A percentile compares a stretch with the other conserved stretches of the same genome.
These are phyloP conservation scores for Procambarus virginalis DNA, from an alignment of 1,140 invertebrate species.

Conservation along the genomic window DNA sequence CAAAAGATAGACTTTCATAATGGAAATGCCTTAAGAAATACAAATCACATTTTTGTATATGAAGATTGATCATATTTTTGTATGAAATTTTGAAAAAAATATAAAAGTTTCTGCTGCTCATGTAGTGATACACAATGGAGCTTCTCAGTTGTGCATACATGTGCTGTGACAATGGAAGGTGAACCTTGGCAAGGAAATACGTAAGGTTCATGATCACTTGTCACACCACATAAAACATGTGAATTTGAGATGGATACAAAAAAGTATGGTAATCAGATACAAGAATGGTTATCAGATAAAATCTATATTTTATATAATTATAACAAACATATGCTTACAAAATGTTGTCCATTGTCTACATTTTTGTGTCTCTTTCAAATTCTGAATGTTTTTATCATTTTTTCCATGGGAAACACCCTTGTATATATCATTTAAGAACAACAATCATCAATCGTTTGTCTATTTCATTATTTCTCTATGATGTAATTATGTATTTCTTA, in stretches of 20 bases:
- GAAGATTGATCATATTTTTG: slow-evolving; percentile 66
- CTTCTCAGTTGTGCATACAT: slow-evolving; percentile 57
- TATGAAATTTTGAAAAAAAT: slow-evolving; percentile 64
- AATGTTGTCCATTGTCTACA: slow-evolving; percentile 17
- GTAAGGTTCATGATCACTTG: slow-evolving; percentile 9
- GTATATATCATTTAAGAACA: slow-evolving; percentile 68
- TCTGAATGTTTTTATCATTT: slow-evolving; percentile 35
- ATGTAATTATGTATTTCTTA: slow-evolving; percentile 69
- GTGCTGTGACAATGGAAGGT: slow-evolving; percentile 5
- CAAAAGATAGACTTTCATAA: slow-evolving; percentile 68
- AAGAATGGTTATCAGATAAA: slow-evolving; percentile 31
- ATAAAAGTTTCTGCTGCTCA: slow-evolving; percentile 66
- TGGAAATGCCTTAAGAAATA: slow-evolving; percentile 68
- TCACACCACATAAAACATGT: slow-evolving; percentile 19
- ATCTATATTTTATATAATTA: slow-evolving; percentile 59
- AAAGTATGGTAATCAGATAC: slow-evolving; percentile 30
- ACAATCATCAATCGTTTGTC: slow-evolving; percentile 64
- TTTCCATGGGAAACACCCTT: slow-evolving; percentile 65
- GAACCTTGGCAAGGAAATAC: not conserved
- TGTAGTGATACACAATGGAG: slow-evolving; percentile 61
- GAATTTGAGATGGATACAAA: slow-evolving; percentile 62
- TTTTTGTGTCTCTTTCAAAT: slow-evolving; percentile 63
- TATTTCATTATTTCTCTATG: slow-evolving; percentile 66
- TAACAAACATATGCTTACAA: slow-evolving; percentile 29
- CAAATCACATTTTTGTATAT: slow-evolving; percentile 69